Percentiles rank a stretch among this genome's conserved stretches.
These are phyloP conservation scores for Nylanderia fulva DNA, from an alignment of 1,140 invertebrate genomes.

Conservation along the genomic window DNA sequence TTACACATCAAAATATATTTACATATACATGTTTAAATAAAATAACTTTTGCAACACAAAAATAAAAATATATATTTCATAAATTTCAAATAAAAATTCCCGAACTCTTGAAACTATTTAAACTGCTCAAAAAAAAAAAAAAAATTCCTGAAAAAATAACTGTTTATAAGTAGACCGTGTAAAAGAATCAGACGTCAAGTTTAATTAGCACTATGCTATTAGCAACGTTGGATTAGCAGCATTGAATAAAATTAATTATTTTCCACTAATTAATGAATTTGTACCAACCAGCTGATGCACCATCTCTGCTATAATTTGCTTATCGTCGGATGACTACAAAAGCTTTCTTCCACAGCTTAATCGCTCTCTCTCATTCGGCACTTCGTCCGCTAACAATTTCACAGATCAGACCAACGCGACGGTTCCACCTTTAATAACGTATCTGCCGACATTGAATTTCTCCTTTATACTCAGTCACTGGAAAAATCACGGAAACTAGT, in stretches of 20 bases:
- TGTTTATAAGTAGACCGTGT: neutral
- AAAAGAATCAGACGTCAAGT: neutral
- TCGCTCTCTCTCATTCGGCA: conserved; percentile 61
- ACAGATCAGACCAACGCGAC: conserved; percentile 69
- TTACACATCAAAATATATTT: neutral
- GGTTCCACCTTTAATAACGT: conserved; percentile 80
- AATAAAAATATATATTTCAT: neutral
- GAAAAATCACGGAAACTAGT: conserved; percentile 85
- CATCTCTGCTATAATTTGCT: conserved; percentile 71
- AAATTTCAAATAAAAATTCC: neutral
- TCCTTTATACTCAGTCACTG: conserved; percentile 83
- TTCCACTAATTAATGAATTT: neutral
- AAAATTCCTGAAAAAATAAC: neutral
- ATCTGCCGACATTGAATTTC: conserved; percentile 83
- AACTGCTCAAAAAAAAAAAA: neutral
- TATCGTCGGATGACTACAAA: conserved; percentile 22
- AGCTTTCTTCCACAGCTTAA: conserved; percentile 8
- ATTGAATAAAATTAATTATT: conserved; percentile 4
- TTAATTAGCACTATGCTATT: conserved; percentile 2
- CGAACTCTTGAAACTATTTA: neutral
- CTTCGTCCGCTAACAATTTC: conserved; percentile 18
- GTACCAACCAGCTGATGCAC: conserved; percentile 80
- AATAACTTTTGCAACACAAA: neutral
- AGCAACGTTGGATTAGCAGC: too few species aligned
- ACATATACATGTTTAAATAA: neutral